A percentile compares a stretch with the other conserved stretches of the same genome.
Conservation (phyloP, 2,888 invertebrate species). For the Colostygia pectinataria region DNA sequence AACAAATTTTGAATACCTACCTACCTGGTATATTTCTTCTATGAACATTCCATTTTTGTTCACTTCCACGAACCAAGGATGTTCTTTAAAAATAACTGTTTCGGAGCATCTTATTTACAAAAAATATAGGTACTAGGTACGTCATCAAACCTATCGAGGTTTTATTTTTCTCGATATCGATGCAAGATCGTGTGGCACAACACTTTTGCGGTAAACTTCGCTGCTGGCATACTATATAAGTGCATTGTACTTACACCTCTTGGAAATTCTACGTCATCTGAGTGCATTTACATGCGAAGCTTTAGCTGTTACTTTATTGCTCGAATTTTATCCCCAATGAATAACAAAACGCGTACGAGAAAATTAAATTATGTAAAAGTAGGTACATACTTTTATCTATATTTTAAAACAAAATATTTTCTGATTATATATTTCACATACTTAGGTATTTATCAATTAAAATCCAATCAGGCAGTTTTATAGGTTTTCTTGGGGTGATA, state of each 20-base stretch:
- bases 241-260: slow-evolving; percentile 73
- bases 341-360: neutral
- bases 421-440: too few species aligned
- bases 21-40: neutral
- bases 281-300: slow-evolving; percentile 42
- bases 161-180: slow-evolving; percentile 26
- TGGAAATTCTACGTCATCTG: slow-evolving; percentile 62
- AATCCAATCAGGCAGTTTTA: too few species aligned
- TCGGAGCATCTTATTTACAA: slow-evolving; percentile 2
- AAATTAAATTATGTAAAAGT: too few species aligned
- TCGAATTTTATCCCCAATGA: neutral
- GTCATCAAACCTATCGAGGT: neutral
- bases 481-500: too few species aligned
- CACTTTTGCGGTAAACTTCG: slow-evolving; percentile 56
- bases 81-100: slow-evolving; percentile 18
- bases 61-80: slow-evolving; percentile 20
- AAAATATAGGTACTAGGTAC: neutral
- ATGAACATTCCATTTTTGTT: slow-evolving; percentile 18
- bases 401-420: too few species aligned
- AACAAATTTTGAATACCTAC: too few species aligned
- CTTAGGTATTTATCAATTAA: too few species aligned
- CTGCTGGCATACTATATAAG: slow-evolving; percentile 73
- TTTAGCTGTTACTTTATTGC: slow-evolving; percentile 14
- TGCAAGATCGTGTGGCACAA: slow-evolving; percentile 30
- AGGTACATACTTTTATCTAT: too few species aligned